Evolutionary conservation across 2,888 invertebrate genomes (phyloP), one percentile per base, ranked within the genome.

Genomic region (Thalpophila matura): DNA sequence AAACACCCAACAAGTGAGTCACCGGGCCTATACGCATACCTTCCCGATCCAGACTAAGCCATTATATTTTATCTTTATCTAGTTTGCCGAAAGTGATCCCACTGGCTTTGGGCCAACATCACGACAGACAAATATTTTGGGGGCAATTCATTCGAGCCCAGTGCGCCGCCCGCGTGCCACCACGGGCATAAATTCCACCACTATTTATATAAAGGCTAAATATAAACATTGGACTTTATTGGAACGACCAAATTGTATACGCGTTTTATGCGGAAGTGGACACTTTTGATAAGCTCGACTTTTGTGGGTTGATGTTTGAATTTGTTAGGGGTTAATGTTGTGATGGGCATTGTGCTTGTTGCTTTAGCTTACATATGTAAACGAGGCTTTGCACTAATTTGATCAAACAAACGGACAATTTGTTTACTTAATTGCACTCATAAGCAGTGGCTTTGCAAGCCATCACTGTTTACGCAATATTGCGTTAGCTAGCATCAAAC

Each of bases 41-140:
- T 84, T 77, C 56, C 73, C 71, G 64, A 84, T 83, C 83, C 86
- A 89, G 88, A 86, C 87, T 84, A 77, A 69, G 70, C 80, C 77
- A 83, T 88, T 84, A 88, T 88, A 88, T 86, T 88, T 87, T 88
- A 88, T 86, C 83, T 84, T 71, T 84, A 87, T 87, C 85, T 86
- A 87, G 88, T 89, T 88, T 81, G 82, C 83, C 86, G 93, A 94
- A 92, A 95, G 92, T 93, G 93, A 94, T 91, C 90, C 90, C 83
- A 86, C 89, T 95, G 95, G 95, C 93, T 69, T 45, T 57, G 53
- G 50, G 91, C 94, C 95, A 95, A 88, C 81, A 82, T 75, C 84
- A 88, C 90, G 90, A 91, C 91, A 92, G 93, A 94, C 93, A 90
- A 93, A 94, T 92, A 92, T 94, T 93, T 93, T 89, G 88, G 86